Percentiles rank a stretch among this genome's conserved stretches.
Conservation (phyloP, 2,113 vertebrate species). For the Odontesthes bonariensis region DNA sequence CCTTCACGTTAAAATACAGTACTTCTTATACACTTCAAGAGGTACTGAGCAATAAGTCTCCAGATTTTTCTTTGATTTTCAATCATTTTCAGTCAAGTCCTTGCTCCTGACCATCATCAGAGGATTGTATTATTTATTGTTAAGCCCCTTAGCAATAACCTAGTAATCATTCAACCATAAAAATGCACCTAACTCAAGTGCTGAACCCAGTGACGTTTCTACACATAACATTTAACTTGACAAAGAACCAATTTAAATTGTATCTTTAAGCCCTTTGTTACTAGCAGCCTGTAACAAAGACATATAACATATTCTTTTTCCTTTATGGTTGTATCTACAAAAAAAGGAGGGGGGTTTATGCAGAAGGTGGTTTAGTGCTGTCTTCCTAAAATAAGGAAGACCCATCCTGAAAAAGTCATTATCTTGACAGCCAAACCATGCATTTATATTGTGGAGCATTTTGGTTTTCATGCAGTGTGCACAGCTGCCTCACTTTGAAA, state of each 20-base stretch:
- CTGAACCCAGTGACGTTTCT: not conserved
- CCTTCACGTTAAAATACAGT: not conserved
- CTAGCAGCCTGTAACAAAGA: not conserved
- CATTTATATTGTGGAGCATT: too few relatives aligned
- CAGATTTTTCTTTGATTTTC: not conserved
- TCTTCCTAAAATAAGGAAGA: too few relatives aligned
- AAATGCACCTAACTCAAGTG: too few relatives aligned
- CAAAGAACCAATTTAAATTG: slow-evolving; percentile 1
- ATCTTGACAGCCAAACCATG: too few relatives aligned
- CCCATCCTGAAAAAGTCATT: too few relatives aligned
- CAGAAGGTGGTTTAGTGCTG: too few relatives aligned
- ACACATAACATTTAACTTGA: not conserved
- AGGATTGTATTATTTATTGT: too few relatives aligned
- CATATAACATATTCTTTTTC: not conserved
- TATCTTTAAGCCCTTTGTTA: not conserved
- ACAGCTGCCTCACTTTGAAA: too few relatives aligned
- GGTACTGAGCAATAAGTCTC: not conserved
- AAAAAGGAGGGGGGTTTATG: too few relatives aligned
- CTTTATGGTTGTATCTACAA: too few relatives aligned
- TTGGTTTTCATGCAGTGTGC: too few relatives aligned
- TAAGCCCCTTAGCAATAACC: not conserved
- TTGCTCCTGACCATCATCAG: not conserved
- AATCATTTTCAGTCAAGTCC: not conserved
- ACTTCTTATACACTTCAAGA: too few relatives aligned
- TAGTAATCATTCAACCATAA: not conserved